A percentile compares a stretch with the other conserved stretches of the same genome.
phyloP scores from a whole-genome alignment of 2,113 vertebrate species.

The Pan troglodytes region NHGRI_mPanTro3-v2.1_pri NC_072411.2:106333001-106333500 shows the following conservation, averaged over 20 bases:
- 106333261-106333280: background rate
- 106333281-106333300: background rate
- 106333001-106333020: conserved; percentile 1
- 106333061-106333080: background rate
- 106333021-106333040: conserved; percentile 12
- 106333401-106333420: background rate
- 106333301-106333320: background rate
- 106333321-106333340: background rate
- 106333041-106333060: background rate
- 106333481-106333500: background rate
- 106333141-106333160: background rate
- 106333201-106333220: background rate
- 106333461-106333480: background rate
- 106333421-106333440: background rate
- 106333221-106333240: background rate
- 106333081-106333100: background rate
- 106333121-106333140: background rate
- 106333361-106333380: background rate
- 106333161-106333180: rapidly evolving
- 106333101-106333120: background rate
- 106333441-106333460: background rate
- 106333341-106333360: background rate
- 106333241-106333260: background rate
- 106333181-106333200: background rate
- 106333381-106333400: background rate